A percentile compares a stretch with the other conserved stretches of the same genome.
Evolutionary conservation across 2,888 invertebrate genomes (phyloP).

Genomic region (Plebejus anna): DNA sequence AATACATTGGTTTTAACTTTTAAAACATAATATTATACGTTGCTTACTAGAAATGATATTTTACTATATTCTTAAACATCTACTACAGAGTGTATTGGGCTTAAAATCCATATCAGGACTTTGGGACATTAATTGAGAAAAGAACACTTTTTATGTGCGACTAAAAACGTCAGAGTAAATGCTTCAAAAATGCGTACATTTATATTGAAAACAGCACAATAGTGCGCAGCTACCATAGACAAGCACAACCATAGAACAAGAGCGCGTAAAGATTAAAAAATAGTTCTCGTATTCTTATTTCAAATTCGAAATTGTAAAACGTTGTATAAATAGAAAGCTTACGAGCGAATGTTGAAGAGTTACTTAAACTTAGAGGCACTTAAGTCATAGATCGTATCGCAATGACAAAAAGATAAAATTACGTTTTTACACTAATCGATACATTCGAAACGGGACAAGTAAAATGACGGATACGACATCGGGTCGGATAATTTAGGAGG

Average conservation of each 20-base stretch:
- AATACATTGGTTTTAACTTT: neutral
- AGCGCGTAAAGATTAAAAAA: conserved; percentile 1
- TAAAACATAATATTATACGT: neutral
- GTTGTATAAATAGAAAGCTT: neutral
- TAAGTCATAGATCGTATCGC: neutral
- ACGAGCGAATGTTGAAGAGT: neutral
- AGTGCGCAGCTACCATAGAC: neutral
- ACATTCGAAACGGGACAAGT: too few relatives aligned
- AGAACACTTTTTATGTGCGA: too few relatives aligned
- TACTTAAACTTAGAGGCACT: neutral
- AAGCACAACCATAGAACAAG: conserved; percentile 6
- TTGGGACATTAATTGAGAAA: neutral
- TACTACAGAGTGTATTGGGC: neutral
- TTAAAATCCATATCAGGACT: neutral
- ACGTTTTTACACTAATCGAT: neutral
- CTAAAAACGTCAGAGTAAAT: neutral
- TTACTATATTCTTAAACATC: neutral
- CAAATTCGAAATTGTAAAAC: neutral
- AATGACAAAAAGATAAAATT: neutral
- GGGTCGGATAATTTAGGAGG: neutral
- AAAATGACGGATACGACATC: neutral
- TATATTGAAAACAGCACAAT: neutral
- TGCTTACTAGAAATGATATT: neutral
- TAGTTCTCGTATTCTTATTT: neutral
- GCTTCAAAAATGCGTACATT: conserved; percentile 14